Percentiles rank a stretch among this genome's conserved stretches.
These are phyloP conservation scores for Ptycholaimellus sp. DNA, from an alignment of 2,888 invertebrate species.

Conservation along the genomic window DNA sequence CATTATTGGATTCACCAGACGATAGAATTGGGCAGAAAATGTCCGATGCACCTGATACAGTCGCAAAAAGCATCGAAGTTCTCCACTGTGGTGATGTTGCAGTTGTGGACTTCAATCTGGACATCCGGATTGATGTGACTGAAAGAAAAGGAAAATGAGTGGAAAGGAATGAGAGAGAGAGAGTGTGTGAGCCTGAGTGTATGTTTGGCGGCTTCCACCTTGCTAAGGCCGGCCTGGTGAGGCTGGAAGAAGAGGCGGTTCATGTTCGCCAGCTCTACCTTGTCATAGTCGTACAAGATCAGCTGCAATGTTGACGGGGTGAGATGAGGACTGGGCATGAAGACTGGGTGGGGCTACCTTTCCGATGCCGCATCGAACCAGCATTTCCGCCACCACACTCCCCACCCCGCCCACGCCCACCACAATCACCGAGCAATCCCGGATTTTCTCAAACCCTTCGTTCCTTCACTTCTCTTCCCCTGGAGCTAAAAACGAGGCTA, in stretches of 20 bases:
- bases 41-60: conserved; percentile 52
- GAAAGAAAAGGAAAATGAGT: conserved; percentile 15
- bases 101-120: conserved; percentile 63
- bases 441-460: conserved; percentile 34
- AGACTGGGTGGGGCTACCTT: no score
- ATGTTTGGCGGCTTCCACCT: conserved; percentile 38
- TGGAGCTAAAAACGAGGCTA: conserved; percentile 8
- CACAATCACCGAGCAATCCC: conserved; percentile 63
- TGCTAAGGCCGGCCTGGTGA: conserved; percentile 79
- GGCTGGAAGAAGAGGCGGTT: conserved; percentile 94
- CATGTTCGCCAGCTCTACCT: conserved; percentile 96
- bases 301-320: conserved; percentile 48
- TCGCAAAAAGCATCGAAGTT: conserved; percentile 70
- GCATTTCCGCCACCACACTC: conserved; percentile 96
- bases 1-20: no score
- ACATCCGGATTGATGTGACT: conserved; percentile 89
- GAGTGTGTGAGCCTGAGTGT: no score
- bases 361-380: conserved; percentile 89
- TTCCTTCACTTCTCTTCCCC: not conserved
- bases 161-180: not conserved
- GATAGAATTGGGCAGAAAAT: no score
- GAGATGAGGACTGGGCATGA: no score
- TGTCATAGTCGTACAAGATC: conserved; percentile 90
- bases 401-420: conserved; percentile 99
- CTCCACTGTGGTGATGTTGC: conserved; percentile 81